phyloP scores from a whole-genome alignment of 2,888 invertebrate species.

The Acrobasis consociella region DNA sequence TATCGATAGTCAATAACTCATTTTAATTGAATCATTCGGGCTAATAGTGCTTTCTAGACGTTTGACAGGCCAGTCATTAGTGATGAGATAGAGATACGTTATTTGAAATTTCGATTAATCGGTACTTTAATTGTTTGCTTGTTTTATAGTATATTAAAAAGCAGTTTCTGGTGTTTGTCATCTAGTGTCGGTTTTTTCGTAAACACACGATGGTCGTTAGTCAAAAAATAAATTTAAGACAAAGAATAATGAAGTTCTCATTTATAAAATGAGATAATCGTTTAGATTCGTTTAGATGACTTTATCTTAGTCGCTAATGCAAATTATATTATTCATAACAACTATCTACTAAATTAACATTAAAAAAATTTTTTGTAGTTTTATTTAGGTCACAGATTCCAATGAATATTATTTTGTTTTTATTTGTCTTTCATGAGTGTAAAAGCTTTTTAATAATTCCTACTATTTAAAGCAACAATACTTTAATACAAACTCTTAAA shows the following conservation, averaged over 20 bases:
- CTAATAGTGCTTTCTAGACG: slow-evolving; percentile 69
- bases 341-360: no score
- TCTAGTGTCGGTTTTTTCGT: slow-evolving; percentile 1
- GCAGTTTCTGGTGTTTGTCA: slow-evolving; percentile 22
- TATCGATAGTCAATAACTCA: slow-evolving; percentile 67
- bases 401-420: no score
- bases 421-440: no score
- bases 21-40: slow-evolving; percentile 75
- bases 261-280: not conserved
- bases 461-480: no score
- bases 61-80: slow-evolving; percentile 73
- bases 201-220: slow-evolving; percentile 5
- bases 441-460: no score
- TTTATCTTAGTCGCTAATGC: not conserved
- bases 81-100: slow-evolving; percentile 56
- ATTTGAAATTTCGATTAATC: slow-evolving; percentile 55
- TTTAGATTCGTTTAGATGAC: not conserved
- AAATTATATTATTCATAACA: not conserved
- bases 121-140: slow-evolving; percentile 40
- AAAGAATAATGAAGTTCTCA: not conserved
- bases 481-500: no score
- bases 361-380: no score
- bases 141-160: slow-evolving; percentile 31
- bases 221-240: not conserved
- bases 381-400: no score